Evolutionary conservation across 1,140 invertebrate genomes (phyloP), one percentile per base, ranked within the genome.

Genomic region (Dendroctonus ponderosae): DNA sequence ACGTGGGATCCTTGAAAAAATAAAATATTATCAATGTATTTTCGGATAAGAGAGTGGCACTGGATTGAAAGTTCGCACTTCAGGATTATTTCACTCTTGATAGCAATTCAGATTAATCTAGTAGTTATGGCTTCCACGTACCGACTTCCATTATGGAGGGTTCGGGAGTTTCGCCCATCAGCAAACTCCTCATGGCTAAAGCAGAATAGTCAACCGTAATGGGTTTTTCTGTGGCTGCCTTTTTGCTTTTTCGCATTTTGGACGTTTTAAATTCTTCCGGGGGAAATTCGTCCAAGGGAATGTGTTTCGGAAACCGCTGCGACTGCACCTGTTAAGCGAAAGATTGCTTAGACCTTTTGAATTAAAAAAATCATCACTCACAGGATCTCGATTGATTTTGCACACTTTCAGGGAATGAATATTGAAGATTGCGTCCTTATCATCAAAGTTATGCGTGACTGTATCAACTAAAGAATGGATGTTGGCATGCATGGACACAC

Each of bases 381-480:
- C 80, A 2, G 82, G 73, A 49, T 82, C 82, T 56, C 82, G 78
- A 49, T 81, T 73, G 63, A 83, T 80, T 73, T 82, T 68, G 74
- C 79, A 73, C 4, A 83, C 81, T 76, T 84, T 84, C 56, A 84
- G 79, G 7, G 81, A 82, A 64, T 84, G 82, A 15, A 84, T 76
- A 60, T 77, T 79, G 71, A 84, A 84, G 48, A 80, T 81, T 0
- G 68, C 60, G 3, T 82, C 80, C 44, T 81, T 77, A 51, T 81
- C 79, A 53, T 82, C 79, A 76, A 80, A 83, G 69, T 82, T 84
- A 39, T 75, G 77, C 0, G 75, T 75, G 7, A 83, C 77, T 2
- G 78, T 78, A 3, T 71, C 71, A 0, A 81, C 77, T 64, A 83
- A 76, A 6, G 81, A 77, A 41, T 80, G 79, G 5, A 82, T 54